Evolutionary conservation across 2,113 vertebrate genomes (phyloP).

Genomic region (Phoenicopterus ruber): DNA sequence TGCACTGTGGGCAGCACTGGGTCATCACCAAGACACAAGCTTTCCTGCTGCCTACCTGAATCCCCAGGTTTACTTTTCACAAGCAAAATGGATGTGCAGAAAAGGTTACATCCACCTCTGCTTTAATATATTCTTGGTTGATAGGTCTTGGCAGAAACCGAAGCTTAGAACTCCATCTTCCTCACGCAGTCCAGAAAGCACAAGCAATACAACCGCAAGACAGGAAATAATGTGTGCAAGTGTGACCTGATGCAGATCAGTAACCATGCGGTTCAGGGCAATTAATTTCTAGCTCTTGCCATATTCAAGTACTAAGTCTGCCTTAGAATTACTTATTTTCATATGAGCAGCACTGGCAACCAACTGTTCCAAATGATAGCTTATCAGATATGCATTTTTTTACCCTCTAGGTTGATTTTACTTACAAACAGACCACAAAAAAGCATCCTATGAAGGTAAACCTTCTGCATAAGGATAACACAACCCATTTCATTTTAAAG

Average conservation of each 20-base stretch:
- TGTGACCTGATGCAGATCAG: neutral
- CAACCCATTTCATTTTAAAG: neutral
- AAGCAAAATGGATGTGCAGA: neutral
- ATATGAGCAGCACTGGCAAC: neutral
- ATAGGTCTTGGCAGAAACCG: too few relatives aligned
- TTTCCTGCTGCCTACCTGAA: neutral
- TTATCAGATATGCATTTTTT: neutral
- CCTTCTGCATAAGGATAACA: neutral
- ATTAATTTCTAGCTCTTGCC: constrained; percentile 35
- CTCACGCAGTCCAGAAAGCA: neutral
- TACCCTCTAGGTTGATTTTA: neutral
- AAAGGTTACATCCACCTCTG: neutral
- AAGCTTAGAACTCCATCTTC: too few relatives aligned
- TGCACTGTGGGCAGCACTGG: neutral
- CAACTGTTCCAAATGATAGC: neutral
- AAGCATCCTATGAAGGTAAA: neutral
- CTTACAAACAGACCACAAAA: neutral
- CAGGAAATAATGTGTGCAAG: neutral
- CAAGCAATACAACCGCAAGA: neutral
- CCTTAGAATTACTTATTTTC: neutral
- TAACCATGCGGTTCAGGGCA: neutral
- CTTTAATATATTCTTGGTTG: neutral
- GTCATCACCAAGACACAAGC: too few relatives aligned
- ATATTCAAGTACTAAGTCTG: neutral
- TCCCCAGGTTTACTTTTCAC: neutral